These are phyloP conservation scores for Anneissia japonica DNA, from an alignment of 35 echinoderm and acorn worm genomes.

Conservation along the genomic window DNA sequence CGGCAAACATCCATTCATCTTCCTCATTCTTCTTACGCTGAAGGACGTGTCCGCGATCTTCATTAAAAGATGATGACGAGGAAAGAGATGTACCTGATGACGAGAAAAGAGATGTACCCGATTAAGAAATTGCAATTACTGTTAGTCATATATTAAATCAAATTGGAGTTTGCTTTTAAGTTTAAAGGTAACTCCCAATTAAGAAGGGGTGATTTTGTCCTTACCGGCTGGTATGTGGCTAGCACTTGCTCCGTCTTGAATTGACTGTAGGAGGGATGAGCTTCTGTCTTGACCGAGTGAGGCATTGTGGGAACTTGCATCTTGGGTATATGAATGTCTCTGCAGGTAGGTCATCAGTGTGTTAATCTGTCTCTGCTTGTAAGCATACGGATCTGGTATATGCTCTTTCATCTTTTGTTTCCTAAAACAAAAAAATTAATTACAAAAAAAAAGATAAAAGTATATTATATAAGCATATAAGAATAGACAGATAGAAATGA, in stretches of 20 bases:
- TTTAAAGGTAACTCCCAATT: too few species aligned
- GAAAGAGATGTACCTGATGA: not conserved
- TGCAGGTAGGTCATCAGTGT: not conserved
- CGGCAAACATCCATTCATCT: conserved; percentile 49
- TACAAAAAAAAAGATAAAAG: not conserved
- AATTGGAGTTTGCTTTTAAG: too few species aligned
- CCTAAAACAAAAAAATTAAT: not conserved
- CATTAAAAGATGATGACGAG: conserved; percentile 25
- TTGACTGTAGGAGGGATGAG: too few species aligned
- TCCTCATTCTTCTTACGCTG: conserved; percentile 63
- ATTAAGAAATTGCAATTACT: not conserved
- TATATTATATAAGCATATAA: too few species aligned
- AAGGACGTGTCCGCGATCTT: conserved; percentile 7
- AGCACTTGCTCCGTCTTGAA: too few species aligned
- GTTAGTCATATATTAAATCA: not conserved
- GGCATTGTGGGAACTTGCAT: too few species aligned
- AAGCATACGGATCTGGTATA: not conserved
- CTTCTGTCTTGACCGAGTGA: too few species aligned
- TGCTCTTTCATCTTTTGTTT: not conserved
- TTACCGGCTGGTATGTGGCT: too few species aligned
- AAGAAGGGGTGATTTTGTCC: too few species aligned
- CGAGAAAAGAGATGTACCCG: not conserved
- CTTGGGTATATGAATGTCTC: not conserved
- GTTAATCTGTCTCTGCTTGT: not conserved
- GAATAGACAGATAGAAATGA: too few species aligned